Evolutionary conservation across 2,113 vertebrate genomes (phyloP).

Genomic region (Sebastes schlegelii): DNA sequence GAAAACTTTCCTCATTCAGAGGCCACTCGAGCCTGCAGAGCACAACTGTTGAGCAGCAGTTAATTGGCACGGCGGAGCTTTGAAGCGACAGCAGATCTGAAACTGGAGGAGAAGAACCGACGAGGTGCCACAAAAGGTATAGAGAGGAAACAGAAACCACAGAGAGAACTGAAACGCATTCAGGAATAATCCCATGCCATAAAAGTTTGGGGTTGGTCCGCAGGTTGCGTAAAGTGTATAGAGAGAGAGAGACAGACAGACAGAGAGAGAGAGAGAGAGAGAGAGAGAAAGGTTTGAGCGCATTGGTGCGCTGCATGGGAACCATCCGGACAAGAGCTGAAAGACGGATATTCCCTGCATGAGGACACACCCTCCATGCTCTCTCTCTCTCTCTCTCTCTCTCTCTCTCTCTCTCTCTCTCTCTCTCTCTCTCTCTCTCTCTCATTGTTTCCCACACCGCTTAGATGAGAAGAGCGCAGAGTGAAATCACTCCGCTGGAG

Average conservation of each 20-base stretch:
- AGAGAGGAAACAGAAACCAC: constrained; percentile 25
- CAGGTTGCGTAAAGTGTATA: constrained; percentile 13
- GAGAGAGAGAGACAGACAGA: not conserved
- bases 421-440: constrained; percentile 47
- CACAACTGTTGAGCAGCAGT: constrained; percentile 25
- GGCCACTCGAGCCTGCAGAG: constrained; percentile 12
- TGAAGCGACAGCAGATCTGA: constrained; percentile 65
- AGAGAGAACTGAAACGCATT: constrained; percentile 29
- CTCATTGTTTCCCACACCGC: constrained; percentile 75
- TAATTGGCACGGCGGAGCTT: constrained; percentile 68
- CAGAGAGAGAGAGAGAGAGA: not conserved
- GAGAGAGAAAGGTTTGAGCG: constrained; percentile 18
- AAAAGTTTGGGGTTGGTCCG: constrained; percentile 12
- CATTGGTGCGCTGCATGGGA: constrained; percentile 49
- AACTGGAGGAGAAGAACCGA: constrained; percentile 42
- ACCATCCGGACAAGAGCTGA: constrained; percentile 59
- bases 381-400: constrained; percentile 47
- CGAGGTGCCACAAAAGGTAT: constrained; percentile 39
- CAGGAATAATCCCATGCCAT: not conserved
- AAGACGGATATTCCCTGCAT: constrained; percentile 78
- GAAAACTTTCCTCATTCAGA: constrained; percentile 33
- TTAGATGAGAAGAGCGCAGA: constrained; percentile 50
- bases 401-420: constrained; percentile 45
- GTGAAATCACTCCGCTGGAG: constrained; percentile 45
- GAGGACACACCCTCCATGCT: constrained; percentile 82